Base-by-base conservation (phyloP, 2,888 invertebrate species). In the Zelleria hepariella region DNA sequence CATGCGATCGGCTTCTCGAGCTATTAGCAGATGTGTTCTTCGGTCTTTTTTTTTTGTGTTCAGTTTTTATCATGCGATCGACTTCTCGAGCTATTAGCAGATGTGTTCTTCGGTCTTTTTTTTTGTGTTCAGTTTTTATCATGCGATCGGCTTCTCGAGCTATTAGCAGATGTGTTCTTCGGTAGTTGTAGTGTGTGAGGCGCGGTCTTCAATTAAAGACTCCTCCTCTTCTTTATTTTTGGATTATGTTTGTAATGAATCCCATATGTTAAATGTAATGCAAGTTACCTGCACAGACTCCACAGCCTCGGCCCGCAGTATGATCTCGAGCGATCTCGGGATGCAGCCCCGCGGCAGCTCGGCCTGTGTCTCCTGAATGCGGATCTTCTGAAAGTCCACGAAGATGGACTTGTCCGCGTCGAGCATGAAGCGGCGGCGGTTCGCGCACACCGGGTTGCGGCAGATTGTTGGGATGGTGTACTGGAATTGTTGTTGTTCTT, bases 351-450 rank as follows among this genome's bases (percentile, higher is more conserved):
- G 88, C 0, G 99, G 99, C 32, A 99, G 84, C 78, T 99, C 99
- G 0, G 97, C 94, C 80, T 99, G 99, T 0, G 97, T 97, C 86
- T 99, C 99, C 80, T 99, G 99, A 65, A 99, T 95, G 59, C 98
- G 91, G 2, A 98, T 94, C 89, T 99, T 99, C 88, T 99, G 99
- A 78, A 99, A 99, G 84, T 99, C 99, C 0, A 99, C 95, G 83
- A 99, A 99, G 23, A 93, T 86, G 0, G 98, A 98, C 77, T 97
- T 97, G 80, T 98, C 96, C 6, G 97, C 93, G 72, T 99, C 96
- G 63, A 99, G 82, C 90, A 94, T 92, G 77, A 99, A 99, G 27
- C 96, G 91, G 0, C 94, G 91, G 15, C 98, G 91, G 79, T 99
- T 99, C 59, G 93, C 94, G 78, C 99, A 99, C 1, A 97, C 96